Percentiles rank a stretch among this genome's conserved stretches.
phyloP scores from a whole-genome alignment of 2,888 invertebrate genomes.

The Spisula subtruncata region DNA sequence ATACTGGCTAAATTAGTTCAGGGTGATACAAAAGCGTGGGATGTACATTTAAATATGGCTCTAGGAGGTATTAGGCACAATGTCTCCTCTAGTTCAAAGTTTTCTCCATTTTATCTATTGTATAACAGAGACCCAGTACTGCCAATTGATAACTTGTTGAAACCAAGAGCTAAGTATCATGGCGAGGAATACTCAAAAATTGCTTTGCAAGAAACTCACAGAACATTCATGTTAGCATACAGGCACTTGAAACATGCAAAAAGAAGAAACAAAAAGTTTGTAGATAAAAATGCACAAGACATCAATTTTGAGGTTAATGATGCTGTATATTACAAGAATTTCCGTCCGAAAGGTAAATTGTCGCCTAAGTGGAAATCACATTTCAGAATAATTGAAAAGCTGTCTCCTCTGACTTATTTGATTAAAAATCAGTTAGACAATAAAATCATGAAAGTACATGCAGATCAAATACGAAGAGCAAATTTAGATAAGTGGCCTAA shows the following conservation, averaged over 20 bases:
- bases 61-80: slow-evolving; percentile 62
- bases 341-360: slow-evolving; percentile 46
- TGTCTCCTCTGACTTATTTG: slow-evolving; percentile 47
- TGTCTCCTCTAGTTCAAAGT: slow-evolving; percentile 57
- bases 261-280: slow-evolving; percentile 44
- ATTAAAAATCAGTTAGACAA: slow-evolving; percentile 57
- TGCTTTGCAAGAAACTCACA: slow-evolving; percentile 65
- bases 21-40: slow-evolving; percentile 55
- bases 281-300: slow-evolving; percentile 50
- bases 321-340: slow-evolving; percentile 55
- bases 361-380: slow-evolving; percentile 60
- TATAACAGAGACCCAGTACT: slow-evolving; percentile 61
- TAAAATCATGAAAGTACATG: slow-evolving; percentile 50
- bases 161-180: slow-evolving; percentile 55
- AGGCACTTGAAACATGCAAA: slow-evolving; percentile 50
- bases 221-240: slow-evolving; percentile 51
- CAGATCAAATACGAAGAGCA: slow-evolving; percentile 48
- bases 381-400: slow-evolving; percentile 58
- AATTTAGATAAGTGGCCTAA: slow-evolving; percentile 46
- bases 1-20: slow-evolving; percentile 52
- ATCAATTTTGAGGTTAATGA: slow-evolving; percentile 57
- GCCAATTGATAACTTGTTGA: slow-evolving; percentile 59
- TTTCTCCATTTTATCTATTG: slow-evolving; percentile 59
- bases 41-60: slow-evolving; percentile 62
- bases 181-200: slow-evolving; percentile 62